phyloP scores from a whole-genome alignment of 1,140 invertebrate genomes.

The Drosophila lowei region DNA sequence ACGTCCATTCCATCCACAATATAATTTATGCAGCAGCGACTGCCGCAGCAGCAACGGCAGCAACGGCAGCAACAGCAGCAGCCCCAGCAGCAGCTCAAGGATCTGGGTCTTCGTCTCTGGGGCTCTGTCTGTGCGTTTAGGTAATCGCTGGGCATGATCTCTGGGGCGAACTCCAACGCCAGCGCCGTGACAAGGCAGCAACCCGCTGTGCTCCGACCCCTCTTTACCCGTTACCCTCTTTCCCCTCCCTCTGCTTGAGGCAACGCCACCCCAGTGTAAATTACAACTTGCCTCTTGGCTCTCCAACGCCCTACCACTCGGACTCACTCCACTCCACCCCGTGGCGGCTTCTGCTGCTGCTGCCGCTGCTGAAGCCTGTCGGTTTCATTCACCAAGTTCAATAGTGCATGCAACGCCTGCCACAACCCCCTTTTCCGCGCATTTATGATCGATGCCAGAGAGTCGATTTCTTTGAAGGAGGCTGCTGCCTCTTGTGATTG shows the following conservation, averaged over 20 bases:
- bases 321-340: slow-evolving; percentile 24
- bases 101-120: slow-evolving; percentile 43
- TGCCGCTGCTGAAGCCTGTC: slow-evolving; percentile 51
- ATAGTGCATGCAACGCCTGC: slow-evolving; percentile 76
- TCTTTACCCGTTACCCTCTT: background rate
- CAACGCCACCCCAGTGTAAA: slow-evolving; percentile 76
- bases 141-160: slow-evolving; percentile 79
- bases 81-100: slow-evolving; percentile 64
- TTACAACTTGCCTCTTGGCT: slow-evolving; percentile 74
- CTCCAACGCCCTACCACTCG: slow-evolving; percentile 46
- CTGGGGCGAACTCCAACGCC: slow-evolving; percentile 57
- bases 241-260: slow-evolving; percentile 26
- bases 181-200: slow-evolving; percentile 71
- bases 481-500: slow-evolving; percentile 47
- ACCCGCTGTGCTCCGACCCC: slow-evolving; percentile 58
- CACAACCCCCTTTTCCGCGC: slow-evolving; percentile 31
- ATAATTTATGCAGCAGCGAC: slow-evolving; percentile 74
- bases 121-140: slow-evolving; percentile 65
- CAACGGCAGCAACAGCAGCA: too few relatives aligned
- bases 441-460: slow-evolving; percentile 78
- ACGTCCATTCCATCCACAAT: slow-evolving; percentile 36
- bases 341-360: slow-evolving; percentile 32
- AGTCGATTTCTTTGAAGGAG: slow-evolving; percentile 58
- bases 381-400: slow-evolving; percentile 80
- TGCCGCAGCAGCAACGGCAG: too few relatives aligned